Percentiles rank a stretch among this genome's conserved stretches.
Conservation (phyloP, 1,140 invertebrate species). For the Anadara kagoshimensis region DNA sequence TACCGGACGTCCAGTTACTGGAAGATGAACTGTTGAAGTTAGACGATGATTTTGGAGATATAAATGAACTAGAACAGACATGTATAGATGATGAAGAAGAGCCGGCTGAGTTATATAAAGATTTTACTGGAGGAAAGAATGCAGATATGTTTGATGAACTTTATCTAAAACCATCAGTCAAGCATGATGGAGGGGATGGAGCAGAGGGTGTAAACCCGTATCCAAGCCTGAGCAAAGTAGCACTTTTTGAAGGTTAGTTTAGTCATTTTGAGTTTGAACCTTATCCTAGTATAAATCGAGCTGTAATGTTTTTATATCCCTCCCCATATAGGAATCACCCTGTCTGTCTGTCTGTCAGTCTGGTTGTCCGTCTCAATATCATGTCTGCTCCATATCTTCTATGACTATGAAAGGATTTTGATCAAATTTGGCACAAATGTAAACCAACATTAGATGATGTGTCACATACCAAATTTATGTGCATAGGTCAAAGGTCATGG, state of each 20-base stretch:
- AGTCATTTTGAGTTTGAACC: neutral
- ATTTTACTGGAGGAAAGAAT: conserved; percentile 13
- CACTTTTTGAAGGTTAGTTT: conserved; percentile 50
- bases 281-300: neutral
- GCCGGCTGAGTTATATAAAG: conserved; percentile 7
- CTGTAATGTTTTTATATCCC: neutral
- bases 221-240: conserved; percentile 53
- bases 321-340: neutral
- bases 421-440: no score
- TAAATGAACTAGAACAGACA: conserved; percentile 34
- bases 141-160: conserved; percentile 26
- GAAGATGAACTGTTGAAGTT: conserved; percentile 53
- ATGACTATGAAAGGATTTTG: no score
- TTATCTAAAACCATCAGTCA: conserved; percentile 30
- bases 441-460: no score
- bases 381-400: no score
- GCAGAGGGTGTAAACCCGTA: conserved; percentile 13
- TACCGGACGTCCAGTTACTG: conserved; percentile 55
- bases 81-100: conserved; percentile 24
- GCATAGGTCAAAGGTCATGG: no score
- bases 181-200: conserved; percentile 17
- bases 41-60: conserved; percentile 60
- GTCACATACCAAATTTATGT: no score
- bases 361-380: no score
- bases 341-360: neutral